phyloP scores from a whole-genome alignment of 2,113 vertebrate species.

The mouse (Mus musculus) region GRCm39 chr17:52218501-52219000 shows the following conservation, averaged over 20 bases:
- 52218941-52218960: conserved; percentile 78
- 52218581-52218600: conserved; percentile 73
- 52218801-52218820: conserved; percentile 78
- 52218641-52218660: conserved; percentile 64
- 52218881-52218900: conserved; percentile 83
- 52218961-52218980: conserved; percentile 81
- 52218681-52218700: conserved; percentile 77
- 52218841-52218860: conserved; percentile 66
- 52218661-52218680: conserved; percentile 71
- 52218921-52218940: conserved; percentile 81
- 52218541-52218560: not conserved
- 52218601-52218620: conserved; percentile 52
- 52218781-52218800: conserved; percentile 57
- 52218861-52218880: conserved; percentile 75
- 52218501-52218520: not conserved
- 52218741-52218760: conserved; percentile 77
- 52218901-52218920: conserved; percentile 80
- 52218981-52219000: conserved; percentile 81
- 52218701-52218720: conserved; percentile 77
- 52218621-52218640: conserved; percentile 51
- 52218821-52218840: conserved; percentile 72
- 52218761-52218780: conserved; percentile 72
- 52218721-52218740: conserved; percentile 75
- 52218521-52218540: not conserved
- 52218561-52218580: conserved; percentile 53